Conservation (phyloP, 1,140 invertebrate species). For the Saccostrea glomerata region DNA sequence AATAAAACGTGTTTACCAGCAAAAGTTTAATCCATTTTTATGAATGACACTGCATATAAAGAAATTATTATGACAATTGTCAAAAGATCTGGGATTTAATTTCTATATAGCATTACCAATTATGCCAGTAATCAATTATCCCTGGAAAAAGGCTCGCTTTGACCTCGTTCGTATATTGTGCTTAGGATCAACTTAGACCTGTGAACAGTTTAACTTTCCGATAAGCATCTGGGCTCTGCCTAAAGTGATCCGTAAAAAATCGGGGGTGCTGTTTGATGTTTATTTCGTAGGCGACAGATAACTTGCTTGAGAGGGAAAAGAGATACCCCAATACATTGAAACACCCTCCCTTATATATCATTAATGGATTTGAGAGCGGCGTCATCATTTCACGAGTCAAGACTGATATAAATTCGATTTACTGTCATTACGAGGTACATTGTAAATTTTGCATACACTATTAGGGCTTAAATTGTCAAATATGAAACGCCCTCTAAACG, state of each 20-base stretch:
- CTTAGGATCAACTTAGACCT: background rate
- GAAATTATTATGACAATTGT: constrained; percentile 32
- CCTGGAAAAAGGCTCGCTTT: background rate
- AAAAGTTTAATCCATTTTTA: constrained; percentile 37
- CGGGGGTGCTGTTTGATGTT: constrained; percentile 22
- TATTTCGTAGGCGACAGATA: constrained; percentile 26
- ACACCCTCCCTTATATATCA: constrained; percentile 5
- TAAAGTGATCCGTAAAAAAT: background rate
- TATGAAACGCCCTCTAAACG: constrained; percentile 3
- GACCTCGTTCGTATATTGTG: constrained; percentile 9
- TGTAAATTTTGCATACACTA: constrained; percentile 20
- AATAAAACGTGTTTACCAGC: constrained; percentile 21
- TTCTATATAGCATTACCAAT: constrained; percentile 29
- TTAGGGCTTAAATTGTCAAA: constrained; percentile 9
- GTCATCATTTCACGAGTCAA: background rate
- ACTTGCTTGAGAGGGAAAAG: background rate
- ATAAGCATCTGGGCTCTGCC: background rate
- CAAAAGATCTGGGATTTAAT: background rate
- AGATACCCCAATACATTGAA: background rate
- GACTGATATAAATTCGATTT: background rate
- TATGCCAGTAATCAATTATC: constrained; percentile 24
- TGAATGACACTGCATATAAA: constrained; percentile 25
- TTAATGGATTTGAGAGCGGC: constrained; percentile 24
- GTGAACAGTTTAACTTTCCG: constrained; percentile 27
- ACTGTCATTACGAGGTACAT: constrained; percentile 4